Conservation (phyloP, 2,888 invertebrate species). For the Junonia oenone region DNA sequence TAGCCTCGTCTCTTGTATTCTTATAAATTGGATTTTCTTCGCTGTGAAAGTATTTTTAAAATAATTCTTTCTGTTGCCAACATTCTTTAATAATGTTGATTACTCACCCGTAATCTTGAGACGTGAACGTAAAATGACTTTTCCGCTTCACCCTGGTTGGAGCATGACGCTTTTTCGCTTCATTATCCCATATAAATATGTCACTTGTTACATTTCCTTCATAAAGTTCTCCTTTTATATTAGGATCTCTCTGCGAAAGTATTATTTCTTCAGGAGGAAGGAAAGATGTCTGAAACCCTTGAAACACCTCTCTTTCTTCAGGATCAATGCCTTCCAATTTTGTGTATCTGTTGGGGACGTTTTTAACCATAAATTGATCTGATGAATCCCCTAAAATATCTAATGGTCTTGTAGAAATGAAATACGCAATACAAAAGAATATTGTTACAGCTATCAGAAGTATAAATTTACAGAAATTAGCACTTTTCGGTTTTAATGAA, state of each 20-base stretch:
- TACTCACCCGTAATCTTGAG: conserved; percentile 53
- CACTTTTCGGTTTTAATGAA: conserved; percentile 51
- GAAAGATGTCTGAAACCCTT: conserved; percentile 82
- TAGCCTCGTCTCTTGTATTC: conserved; percentile 33
- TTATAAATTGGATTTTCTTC: conserved; percentile 30
- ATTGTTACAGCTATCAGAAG: conserved; percentile 40
- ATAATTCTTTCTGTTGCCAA: too few relatives aligned
- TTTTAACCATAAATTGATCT: conserved; percentile 55
- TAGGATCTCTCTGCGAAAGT: conserved; percentile 48
- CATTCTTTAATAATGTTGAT: too few relatives aligned
- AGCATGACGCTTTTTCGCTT: conserved; percentile 33
- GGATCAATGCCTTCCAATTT: conserved; percentile 62
- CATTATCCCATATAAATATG: conserved; percentile 47
- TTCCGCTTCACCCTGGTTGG: conserved; percentile 57
- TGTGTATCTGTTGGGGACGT: conserved; percentile 57
- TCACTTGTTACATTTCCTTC: conserved; percentile 54
- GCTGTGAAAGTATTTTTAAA: conserved; percentile 27
- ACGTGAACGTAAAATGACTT: conserved; percentile 49
- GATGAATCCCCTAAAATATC: conserved; percentile 56
- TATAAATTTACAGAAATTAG: conserved; percentile 50
- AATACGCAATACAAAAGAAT: conserved; percentile 44
- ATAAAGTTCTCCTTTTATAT: conserved; percentile 38
- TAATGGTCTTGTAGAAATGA: conserved; percentile 42
- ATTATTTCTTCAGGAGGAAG: conserved; percentile 75
- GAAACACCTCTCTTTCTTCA: conserved; percentile 80